Evolutionary conservation across 2,113 vertebrate species (phyloP), one percentile per base, ranked within the genome.

Genomic region (Canis aureus): DNA sequence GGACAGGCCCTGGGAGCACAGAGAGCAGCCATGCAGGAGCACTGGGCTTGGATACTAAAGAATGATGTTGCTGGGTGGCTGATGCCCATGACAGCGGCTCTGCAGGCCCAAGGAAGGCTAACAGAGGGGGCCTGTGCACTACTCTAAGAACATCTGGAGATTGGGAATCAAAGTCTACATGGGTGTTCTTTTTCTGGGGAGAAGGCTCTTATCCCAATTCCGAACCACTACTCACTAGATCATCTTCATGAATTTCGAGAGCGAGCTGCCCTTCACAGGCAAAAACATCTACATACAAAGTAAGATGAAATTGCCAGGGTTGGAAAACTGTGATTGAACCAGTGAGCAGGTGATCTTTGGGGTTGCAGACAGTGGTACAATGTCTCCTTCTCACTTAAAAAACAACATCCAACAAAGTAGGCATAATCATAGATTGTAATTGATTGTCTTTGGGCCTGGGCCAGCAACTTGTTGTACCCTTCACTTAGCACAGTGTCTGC

Each of bases 311-410:
- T 96, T 91, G 32, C 8, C 35, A 85, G 60, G 71, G 29, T 29
- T 73, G 76, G 55, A 35, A 59, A 95, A 35, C 59, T 59, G 87
- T 29, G 23, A 92, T 62, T 88, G 49, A 96, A 71, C 64, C 57
- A 67, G 69, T 91, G 51, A 78, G 62, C 22, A 32, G 66, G 59
- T 73, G 27, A 32, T 23, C 60, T 88, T 55, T 95, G n/a, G 27
- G 66, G 9, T 89, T 94, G 43, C 23, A 22, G 20, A 11, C 57
- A 85, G 59, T 0, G 3, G 27, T 64, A 80, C 29, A 82, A 6
- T 94, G 91, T 81, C 74, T 64, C 80, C 16, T 92, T 91, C 51
- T 97, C 32, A 82, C 82, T 91, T 95, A 74, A 86, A 93, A 94
- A 93, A 38, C 17, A 59, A 43, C 49, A 57, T 51, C 79, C 95